These are phyloP conservation scores for Heliconius nattereri DNA, from an alignment of 1,140 invertebrate genomes.

Conservation along the genomic window DNA sequence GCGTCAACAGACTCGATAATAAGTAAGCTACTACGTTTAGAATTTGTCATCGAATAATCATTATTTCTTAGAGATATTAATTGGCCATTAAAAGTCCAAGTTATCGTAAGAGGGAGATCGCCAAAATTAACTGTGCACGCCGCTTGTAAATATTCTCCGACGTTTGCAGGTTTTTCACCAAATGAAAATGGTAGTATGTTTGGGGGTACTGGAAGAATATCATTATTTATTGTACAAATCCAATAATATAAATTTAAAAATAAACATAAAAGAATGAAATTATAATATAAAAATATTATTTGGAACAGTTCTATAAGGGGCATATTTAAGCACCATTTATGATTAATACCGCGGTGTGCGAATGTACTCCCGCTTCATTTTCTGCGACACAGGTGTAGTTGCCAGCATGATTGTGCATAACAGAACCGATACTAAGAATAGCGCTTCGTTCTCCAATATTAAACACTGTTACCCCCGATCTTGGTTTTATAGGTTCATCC, in stretches of 20 bases:
- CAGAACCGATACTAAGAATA: slow-evolving; percentile 85
- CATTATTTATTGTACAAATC: slow-evolving; percentile 41
- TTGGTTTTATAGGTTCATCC: slow-evolving; percentile 78
- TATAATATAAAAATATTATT: slow-evolving; percentile 29
- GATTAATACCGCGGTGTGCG: slow-evolving; percentile 77
- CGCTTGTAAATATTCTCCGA: slow-evolving; percentile 86
- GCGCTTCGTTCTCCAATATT: slow-evolving; percentile 84
- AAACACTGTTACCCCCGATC: slow-evolving; percentile 81
- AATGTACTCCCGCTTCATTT: slow-evolving; percentile 83
- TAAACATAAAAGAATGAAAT: slow-evolving; percentile 40
- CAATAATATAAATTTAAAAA: slow-evolving; percentile 46
- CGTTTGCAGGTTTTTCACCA: slow-evolving; percentile 86
- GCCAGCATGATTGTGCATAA: slow-evolving; percentile 83
- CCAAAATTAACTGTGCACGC: slow-evolving; percentile 93
- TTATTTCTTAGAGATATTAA: slow-evolving; percentile 82
- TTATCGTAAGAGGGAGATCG: slow-evolving; percentile 90
- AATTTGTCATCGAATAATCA: slow-evolving; percentile 84
- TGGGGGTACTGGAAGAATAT: slow-evolving; percentile 81
- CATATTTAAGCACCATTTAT: slow-evolving; percentile 82
- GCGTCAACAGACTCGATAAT: slow-evolving; percentile 87
- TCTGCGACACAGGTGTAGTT: slow-evolving; percentile 85
- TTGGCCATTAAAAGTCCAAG: slow-evolving; percentile 86
- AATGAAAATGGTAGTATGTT: slow-evolving; percentile 83
- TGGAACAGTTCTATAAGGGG: slow-evolving; percentile 12
- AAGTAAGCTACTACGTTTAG: slow-evolving; percentile 86